Conservation (phyloP, 2,797 vertebrate species). For the Sebastes steindachneri region DNA sequence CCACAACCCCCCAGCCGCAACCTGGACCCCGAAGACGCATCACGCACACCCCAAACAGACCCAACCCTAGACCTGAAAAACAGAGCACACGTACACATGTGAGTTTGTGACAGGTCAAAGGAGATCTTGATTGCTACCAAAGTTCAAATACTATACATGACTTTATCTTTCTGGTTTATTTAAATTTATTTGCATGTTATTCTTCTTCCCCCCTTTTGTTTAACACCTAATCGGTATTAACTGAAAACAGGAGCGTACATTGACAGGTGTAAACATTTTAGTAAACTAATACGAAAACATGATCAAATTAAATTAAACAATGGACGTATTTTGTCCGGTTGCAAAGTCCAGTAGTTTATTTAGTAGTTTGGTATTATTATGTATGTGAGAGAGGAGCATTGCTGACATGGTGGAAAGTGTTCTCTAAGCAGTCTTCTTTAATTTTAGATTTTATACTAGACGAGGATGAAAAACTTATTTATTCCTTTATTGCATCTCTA, state of each 20-base stretch:
- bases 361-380: too few relatives aligned
- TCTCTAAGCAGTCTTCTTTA: too few relatives aligned
- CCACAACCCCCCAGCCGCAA: constrained; percentile 62
- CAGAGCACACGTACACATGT: not conserved
- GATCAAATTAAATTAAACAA: too few relatives aligned
- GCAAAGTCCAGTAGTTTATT: too few relatives aligned
- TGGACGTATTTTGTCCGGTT: accelerated
- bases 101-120: not conserved
- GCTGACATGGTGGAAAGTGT: too few relatives aligned
- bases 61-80: constrained; percentile 38
- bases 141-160: not conserved
- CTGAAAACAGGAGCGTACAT: too few relatives aligned
- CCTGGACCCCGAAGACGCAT: constrained; percentile 50
- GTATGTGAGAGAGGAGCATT: too few relatives aligned
- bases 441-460: too few relatives aligned
- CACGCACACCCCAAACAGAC: constrained; percentile 58
- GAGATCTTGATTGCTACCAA: not conserved
- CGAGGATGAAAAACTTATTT: too few relatives aligned
- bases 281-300: too few relatives aligned
- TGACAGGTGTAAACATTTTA: too few relatives aligned
- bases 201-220: not conserved
- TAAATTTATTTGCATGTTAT: not conserved
- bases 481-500: too few relatives aligned
- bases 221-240: not conserved
- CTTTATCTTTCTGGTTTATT: not conserved